Evolutionary conservation across 2,888 invertebrate species (phyloP).

Genomic region (Rhyacophila evoluta): DNA sequence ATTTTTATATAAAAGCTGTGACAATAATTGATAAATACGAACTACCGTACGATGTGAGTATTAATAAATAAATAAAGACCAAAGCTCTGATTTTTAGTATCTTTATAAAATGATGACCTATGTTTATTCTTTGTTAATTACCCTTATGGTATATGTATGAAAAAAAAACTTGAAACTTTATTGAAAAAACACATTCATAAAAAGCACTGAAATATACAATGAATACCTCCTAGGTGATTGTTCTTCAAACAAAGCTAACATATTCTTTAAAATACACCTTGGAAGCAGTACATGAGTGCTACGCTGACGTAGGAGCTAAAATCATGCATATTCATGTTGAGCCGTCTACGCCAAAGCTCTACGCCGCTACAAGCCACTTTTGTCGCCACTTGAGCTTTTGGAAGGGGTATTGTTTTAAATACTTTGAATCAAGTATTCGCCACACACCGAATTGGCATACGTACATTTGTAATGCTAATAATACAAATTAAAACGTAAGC

Average conservation of each 20-base stretch:
- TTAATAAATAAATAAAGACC: no score
- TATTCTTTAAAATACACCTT: neutral
- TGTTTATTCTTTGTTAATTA: no score
- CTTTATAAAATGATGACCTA: no score
- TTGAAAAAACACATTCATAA: no score
- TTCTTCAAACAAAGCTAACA: neutral
- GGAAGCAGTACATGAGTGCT: neutral
- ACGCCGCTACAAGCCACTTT: neutral
- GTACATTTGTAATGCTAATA: slow-evolving; percentile 3
- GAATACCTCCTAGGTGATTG: neutral
- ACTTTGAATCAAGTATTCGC: neutral
- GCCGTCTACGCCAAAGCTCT: slow-evolving; percentile 9
- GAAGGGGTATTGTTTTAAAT: slow-evolving; percentile 22
- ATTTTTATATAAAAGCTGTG: no score
- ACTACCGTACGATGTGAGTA: no score
- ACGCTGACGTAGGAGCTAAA: neutral
- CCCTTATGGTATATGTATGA: no score
- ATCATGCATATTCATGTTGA: slow-evolving; percentile 10
- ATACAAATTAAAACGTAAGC: neutral
- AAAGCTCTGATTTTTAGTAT: no score
- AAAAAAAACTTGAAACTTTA: no score
- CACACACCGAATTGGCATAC: neutral
- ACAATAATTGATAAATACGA: no score
- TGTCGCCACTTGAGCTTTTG: slow-evolving; percentile 7
- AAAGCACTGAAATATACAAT: no score